A percentile compares a stretch with the other conserved stretches of the same genome.
These are phyloP conservation scores for Troides oblongomaculatus DNA, from an alignment of 2,888 invertebrate genomes.

Conservation along the genomic window DNA sequence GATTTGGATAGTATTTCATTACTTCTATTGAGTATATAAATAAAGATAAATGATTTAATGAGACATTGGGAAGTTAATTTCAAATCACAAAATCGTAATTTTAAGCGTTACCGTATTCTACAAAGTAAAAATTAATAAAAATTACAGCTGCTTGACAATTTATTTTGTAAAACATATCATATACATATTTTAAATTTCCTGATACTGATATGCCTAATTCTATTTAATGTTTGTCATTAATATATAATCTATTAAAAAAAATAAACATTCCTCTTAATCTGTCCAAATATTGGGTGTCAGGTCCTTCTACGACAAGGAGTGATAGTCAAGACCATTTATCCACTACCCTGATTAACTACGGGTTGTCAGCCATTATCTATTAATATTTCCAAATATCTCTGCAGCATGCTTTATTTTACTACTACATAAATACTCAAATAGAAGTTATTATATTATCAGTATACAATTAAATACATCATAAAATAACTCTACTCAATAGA, in stretches of 20 bases:
- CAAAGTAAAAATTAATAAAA: too few relatives aligned
- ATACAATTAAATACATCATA: not conserved
- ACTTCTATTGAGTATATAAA: constrained; percentile 29
- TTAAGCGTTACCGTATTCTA: too few relatives aligned
- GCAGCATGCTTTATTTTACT: too few relatives aligned
- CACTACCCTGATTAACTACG: too few relatives aligned
- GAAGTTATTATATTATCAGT: constrained; percentile 8
- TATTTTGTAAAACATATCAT: not conserved
- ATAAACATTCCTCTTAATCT: not conserved
- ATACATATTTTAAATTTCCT: not conserved
- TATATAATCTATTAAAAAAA: not conserved
- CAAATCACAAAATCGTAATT: too few relatives aligned
- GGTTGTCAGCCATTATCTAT: too few relatives aligned
- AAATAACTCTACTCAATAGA: constrained; percentile 28
- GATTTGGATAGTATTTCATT: constrained; percentile 16
- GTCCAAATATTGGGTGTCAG: constrained; percentile 1
- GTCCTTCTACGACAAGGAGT: too few relatives aligned
- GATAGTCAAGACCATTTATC: too few relatives aligned
- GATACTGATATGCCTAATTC: constrained; percentile 25
- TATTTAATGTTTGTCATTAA: constrained; percentile 2
- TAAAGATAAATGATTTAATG: too few relatives aligned
- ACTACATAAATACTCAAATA: not conserved
- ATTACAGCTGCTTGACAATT: not conserved
- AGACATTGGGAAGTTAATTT: too few relatives aligned
- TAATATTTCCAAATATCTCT: not conserved